Conservation (phyloP, 2,113 vertebrate species). For the Malurus alboscapulatus region DNA sequence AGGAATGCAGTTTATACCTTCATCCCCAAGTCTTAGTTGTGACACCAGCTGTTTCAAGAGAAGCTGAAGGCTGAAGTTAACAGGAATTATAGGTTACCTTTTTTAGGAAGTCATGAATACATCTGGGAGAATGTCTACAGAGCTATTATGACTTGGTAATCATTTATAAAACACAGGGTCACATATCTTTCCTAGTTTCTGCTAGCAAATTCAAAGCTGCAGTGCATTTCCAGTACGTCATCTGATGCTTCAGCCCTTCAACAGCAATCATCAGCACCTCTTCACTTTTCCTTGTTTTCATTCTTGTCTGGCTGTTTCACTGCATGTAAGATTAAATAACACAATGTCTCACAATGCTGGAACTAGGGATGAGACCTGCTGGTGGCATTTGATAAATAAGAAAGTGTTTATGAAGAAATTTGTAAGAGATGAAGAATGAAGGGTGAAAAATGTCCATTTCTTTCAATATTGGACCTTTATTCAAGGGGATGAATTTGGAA, state of each 20-base stretch:
- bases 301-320: background rate
- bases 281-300: background rate
- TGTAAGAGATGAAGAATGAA: background rate
- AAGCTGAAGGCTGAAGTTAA: background rate
- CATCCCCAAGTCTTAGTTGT: background rate
- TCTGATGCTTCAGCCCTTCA: background rate
- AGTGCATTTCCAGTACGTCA: background rate
- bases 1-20: slow-evolving; percentile 11
- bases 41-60: background rate
- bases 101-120: background rate
- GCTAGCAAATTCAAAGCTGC: background rate
- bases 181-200: background rate
- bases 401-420: background rate
- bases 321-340: background rate
- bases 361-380: background rate
- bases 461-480: background rate
- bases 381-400: background rate
- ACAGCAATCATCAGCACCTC: background rate
- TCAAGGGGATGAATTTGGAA: background rate
- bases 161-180: background rate
- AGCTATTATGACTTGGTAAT: background rate
- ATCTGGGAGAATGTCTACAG: background rate
- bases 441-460: background rate
- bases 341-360: background rate
- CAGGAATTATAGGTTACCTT: background rate